phyloP scores from a whole-genome alignment of 2,113 vertebrate species.

The Varanus komodoensis region DNA sequence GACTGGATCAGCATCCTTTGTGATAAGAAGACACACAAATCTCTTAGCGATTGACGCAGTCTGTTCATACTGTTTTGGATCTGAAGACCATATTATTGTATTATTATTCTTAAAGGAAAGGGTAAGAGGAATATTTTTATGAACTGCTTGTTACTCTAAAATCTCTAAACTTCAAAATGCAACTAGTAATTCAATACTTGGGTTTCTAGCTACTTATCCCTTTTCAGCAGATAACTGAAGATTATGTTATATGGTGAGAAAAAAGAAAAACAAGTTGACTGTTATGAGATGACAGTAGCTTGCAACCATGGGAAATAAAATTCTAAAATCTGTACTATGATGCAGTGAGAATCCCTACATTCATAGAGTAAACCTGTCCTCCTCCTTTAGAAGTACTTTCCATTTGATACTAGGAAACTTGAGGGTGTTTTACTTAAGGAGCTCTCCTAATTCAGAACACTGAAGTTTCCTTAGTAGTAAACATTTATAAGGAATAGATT shows the following conservation, averaged over 20 bases:
- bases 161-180: not conserved
- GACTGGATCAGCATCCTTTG: not conserved
- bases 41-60: not conserved
- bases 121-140: not conserved
- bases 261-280: not conserved
- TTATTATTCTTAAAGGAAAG: too few relatives aligned
- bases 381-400: constrained; percentile 1
- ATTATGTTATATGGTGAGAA: not conserved
- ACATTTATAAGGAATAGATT: constrained; percentile 23
- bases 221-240: not conserved
- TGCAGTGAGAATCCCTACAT: not conserved
- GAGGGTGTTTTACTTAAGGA: not conserved
- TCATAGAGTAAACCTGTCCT: not conserved
- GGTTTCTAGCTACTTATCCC: not conserved
- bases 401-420: constrained; percentile 24
- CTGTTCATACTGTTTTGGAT: not conserved
- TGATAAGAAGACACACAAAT: not conserved
- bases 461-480: not conserved
- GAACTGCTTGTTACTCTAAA: not conserved
- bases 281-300: not conserved
- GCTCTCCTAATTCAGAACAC: not conserved
- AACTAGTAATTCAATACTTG: not conserved
- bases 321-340: not conserved
- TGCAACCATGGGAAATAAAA: not conserved
- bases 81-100: not conserved